Base-by-base conservation (phyloP, 1,140 invertebrate species). In the Drosophila saltans region DNA sequence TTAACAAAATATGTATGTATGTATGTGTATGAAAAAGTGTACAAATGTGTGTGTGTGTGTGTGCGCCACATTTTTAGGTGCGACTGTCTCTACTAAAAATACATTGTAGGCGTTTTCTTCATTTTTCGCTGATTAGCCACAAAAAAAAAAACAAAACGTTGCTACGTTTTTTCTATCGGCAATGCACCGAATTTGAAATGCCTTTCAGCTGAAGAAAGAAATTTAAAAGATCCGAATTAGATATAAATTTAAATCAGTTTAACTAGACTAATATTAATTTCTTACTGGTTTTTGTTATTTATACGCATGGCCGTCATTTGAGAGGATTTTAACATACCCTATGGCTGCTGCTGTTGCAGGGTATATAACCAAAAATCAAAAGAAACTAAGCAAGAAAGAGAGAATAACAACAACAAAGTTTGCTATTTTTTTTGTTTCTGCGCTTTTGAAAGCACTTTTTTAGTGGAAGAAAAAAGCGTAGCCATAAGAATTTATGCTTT, bases 41-140 rank as follows among this genome's bases (percentile, higher is more conserved):
- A n/a, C 24, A 5, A 21, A 9, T 56, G 52, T 60, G 26, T 75
- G 24, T 76, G 52, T 76, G 52, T 70, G 59, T 63, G 45, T 70
- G 69, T 68, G 82, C 72, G 78, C 69, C 75, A 78, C 66, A 69
- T 75, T 71, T 86, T 75, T 61, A 55, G 64, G 45, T 76, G 73
- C 60, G 60, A 64, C 61, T 56, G 40, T 75, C 24, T 75, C 55
- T 83, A 86, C 83, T 88, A 86, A 86, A 86, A 86, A 86, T 86
- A 86, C 83, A 67, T 82, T 71, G 76, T 80, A 80, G 79, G 83
- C 82, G 83, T 69, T 88, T 74, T 81, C 59, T 43, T 26, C 45
- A 55, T 70, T 21, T 68, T 75, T 72, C 59, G 82, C 82, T 88
- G 82, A 88, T 88, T 86, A 86, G 71, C 72, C 68, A 64, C 66